Base-by-base conservation (phyloP, 2,113 vertebrate species). In the Lasiurus cinereus region DNA sequence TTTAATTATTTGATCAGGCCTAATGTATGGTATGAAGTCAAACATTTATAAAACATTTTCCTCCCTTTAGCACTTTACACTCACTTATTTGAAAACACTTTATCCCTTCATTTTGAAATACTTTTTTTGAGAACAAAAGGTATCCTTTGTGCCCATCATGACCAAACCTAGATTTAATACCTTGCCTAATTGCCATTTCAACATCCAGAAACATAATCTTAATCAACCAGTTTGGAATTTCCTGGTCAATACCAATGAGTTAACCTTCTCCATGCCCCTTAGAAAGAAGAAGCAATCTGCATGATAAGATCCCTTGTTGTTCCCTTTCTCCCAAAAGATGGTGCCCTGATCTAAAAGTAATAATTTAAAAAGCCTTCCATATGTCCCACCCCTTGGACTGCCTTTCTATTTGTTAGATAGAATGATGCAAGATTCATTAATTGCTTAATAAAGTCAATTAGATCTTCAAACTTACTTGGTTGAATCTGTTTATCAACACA, bases 31-130 rank as follows among this genome's bases (percentile, higher is more conserved):
- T 52, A 84, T 67, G 27, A 97, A 94, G 78, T 11, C 59, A 88
- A 88, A 88, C 22, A 92, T 67, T 92, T 88, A 72, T 21, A 13
- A 21, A 67, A 48, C 24, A 54, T 70, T 66, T 29, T 31, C 2
- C 12, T 11, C 29, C n/a, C 27, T 90, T 91, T 64, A 54, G 6
- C 5, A 69, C 31, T 83, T 16, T 74, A 13, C 10, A 50, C 8
- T 16, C n/a, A 69, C 33, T 78, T 86, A 22, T 33, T 90, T 39
- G 15, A 90, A 82, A 82, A 78, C 0, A 66, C 16, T 83, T 77
- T 79, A 52, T 0, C 87, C 33, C 18, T 85, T 90, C 62, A 91
- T 90, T 96, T 85, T 87, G 18, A 95, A 95, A 86, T 62, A 31
- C 15, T 43, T 64, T 56, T 56, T 43, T 82, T 12, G 36, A 82